Evolutionary conservation across 1,140 invertebrate species (phyloP).

Genomic region (Andrena cerasifolii): DNA sequence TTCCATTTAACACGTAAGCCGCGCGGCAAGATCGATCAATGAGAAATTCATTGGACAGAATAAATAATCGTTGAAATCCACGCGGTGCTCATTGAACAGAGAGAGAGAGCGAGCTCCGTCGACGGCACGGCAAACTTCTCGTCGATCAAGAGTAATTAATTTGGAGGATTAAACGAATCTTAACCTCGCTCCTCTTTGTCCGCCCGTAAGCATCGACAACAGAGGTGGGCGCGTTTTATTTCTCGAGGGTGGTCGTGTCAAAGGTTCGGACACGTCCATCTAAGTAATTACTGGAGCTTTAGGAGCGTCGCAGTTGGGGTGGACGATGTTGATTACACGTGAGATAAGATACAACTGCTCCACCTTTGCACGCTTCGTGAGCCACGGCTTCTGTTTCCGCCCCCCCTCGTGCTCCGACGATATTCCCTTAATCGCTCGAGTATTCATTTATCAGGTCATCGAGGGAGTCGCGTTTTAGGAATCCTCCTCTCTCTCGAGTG

Average conservation of each 20-base stretch:
- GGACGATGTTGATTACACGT: conserved; percentile 64
- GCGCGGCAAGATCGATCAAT: conserved; percentile 8
- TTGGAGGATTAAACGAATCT: conserved; percentile 14
- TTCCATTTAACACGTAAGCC: no score
- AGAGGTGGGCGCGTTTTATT: conserved; percentile 37
- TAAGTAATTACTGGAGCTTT: conserved; percentile 69
- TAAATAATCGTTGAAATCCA: no score
- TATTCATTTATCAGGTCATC: conserved; percentile 4
- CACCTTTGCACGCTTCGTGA: conserved; percentile 39
- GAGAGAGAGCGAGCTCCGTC: no score
- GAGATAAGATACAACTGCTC: conserved; percentile 66
- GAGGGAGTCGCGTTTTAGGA: neutral
- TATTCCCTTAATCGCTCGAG: conserved; percentile 27
- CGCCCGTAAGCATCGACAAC: conserved; percentile 5
- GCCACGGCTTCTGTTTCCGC: neutral
- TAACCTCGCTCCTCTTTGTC: conserved; percentile 17
- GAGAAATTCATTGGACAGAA: conserved; percentile 24
- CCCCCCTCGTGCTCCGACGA: conserved; percentile 2
- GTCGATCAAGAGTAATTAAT: neutral
- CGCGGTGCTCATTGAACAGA: no score
- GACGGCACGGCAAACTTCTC: no score
- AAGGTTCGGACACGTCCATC: conserved; percentile 64
- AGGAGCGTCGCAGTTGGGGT: conserved; percentile 62
- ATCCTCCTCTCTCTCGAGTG: neutral
- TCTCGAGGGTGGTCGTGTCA: conserved; percentile 38